These are phyloP conservation scores for Pandemis cinnamomeana DNA, from an alignment of 2,888 invertebrate species.

Conservation along the genomic window DNA sequence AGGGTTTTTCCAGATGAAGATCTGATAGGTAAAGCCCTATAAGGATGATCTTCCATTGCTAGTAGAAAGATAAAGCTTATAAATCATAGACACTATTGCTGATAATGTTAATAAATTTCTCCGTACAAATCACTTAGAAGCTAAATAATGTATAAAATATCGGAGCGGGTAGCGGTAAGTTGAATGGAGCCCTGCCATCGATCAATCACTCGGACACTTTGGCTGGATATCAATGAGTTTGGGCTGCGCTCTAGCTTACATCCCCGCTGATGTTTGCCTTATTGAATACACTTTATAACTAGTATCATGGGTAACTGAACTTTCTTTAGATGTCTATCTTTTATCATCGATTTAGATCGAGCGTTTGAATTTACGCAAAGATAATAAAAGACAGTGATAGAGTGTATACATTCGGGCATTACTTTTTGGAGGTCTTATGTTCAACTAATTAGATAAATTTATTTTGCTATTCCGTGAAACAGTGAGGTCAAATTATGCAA, in stretches of 20 bases:
- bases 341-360: not conserved
- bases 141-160: constrained; percentile 58
- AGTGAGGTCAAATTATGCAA: too few species aligned
- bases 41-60: not conserved
- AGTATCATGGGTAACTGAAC: not conserved
- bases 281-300: constrained; percentile 44
- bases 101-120: constrained; percentile 31
- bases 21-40: not conserved
- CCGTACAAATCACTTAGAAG: constrained; percentile 52
- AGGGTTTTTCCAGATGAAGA: not conserved
- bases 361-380: not conserved
- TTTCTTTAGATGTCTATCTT: constrained; percentile 5
- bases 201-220: constrained; percentile 71
- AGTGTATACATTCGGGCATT: too few species aligned
- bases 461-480: too few species aligned
- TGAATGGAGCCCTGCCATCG: constrained; percentile 55
- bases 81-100: constrained; percentile 9
- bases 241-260: constrained; percentile 43
- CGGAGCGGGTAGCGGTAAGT: constrained; percentile 46
- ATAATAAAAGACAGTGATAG: not conserved
- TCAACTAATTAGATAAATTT: too few species aligned
- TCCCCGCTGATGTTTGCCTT: constrained; percentile 49
- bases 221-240: constrained; percentile 57
- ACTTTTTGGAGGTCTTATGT: too few species aligned
- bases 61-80: constrained; percentile 13